phyloP scores from a whole-genome alignment of 2,797 vertebrate species.

The Zalophus californianus region DNA sequence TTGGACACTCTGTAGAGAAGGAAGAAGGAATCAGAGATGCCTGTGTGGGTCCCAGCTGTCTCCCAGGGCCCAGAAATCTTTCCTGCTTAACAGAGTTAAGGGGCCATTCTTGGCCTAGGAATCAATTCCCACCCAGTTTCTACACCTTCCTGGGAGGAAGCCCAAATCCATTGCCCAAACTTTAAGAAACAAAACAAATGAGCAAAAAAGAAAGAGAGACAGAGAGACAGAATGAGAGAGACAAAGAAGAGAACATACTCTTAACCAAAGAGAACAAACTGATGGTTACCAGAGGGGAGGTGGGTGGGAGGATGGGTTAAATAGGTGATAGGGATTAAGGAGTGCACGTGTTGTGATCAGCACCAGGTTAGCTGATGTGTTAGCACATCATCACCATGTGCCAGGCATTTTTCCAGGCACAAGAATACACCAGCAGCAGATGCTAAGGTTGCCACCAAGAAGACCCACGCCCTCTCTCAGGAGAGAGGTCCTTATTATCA shows the following conservation, averaged over 20 bases:
- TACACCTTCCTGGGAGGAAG: neutral
- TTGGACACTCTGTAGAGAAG: slow-evolving; percentile 67
- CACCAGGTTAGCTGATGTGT: too few species aligned
- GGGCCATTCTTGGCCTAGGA: accelerated
- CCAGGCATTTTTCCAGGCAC: neutral
- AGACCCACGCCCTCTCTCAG: neutral
- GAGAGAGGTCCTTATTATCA: neutral
- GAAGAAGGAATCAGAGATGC: neutral
- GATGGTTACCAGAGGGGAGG: neutral
- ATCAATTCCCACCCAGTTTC: neutral
- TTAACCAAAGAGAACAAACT: neutral
- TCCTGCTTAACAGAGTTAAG: neutral
- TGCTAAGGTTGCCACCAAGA: neutral
- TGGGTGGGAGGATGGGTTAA: neutral
- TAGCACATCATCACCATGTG: neutral
- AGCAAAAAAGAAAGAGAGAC: neutral
- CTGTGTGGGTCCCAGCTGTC: accelerated
- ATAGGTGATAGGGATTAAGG: neutral
- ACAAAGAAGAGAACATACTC: neutral
- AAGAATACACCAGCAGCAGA: neutral
- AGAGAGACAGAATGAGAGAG: neutral
- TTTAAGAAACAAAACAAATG: neutral
- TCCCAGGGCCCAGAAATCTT: neutral
- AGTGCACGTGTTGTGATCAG: neutral
- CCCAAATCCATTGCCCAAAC: neutral